These are phyloP conservation scores for Pristionchus pacificus DNA, from an alignment of 1,140 invertebrate genomes.

Conservation along the genomic window DNA sequence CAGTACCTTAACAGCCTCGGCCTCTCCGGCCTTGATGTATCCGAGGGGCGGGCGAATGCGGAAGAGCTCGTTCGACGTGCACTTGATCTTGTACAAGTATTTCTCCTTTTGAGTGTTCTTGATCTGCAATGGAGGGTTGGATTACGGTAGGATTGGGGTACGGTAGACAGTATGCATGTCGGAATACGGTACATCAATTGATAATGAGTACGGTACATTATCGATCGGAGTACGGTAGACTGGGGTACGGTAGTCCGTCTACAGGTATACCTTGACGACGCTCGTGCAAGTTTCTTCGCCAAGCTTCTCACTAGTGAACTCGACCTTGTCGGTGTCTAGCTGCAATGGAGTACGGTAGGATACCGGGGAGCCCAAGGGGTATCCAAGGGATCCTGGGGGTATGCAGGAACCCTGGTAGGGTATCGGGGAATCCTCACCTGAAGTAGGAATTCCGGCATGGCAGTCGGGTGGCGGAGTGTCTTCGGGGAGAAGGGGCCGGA, in stretches of 20 bases:
- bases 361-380: too few relatives aligned
- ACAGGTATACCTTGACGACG: not conserved
- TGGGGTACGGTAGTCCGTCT: not conserved
- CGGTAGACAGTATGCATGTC: too few relatives aligned
- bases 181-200: too few relatives aligned
- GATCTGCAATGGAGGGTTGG: conserved; percentile 26
- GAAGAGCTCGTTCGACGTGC: conserved; percentile 45
- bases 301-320: not conserved
- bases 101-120: conserved; percentile 35
- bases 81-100: conserved; percentile 40
- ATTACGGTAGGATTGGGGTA: not conserved
- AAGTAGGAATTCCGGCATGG: not conserved
- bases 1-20: conserved; percentile 14
- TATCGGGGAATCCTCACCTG: too few relatives aligned
- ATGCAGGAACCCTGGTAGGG: not conserved
- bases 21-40: conserved; percentile 23
- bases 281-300: not conserved
- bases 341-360: not conserved
- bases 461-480: not conserved
- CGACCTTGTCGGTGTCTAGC: not conserved
- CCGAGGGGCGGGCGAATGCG: conserved; percentile 42
- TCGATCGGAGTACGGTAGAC: not conserved
- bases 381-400: too few relatives aligned
- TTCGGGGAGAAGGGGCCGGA: too few relatives aligned
- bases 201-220: too few relatives aligned